A percentile compares a stretch with the other conserved stretches of the same genome.
Evolutionary conservation across 2,797 vertebrate species (phyloP).

Genomic region (Typhlichthys subterraneus): DNA sequence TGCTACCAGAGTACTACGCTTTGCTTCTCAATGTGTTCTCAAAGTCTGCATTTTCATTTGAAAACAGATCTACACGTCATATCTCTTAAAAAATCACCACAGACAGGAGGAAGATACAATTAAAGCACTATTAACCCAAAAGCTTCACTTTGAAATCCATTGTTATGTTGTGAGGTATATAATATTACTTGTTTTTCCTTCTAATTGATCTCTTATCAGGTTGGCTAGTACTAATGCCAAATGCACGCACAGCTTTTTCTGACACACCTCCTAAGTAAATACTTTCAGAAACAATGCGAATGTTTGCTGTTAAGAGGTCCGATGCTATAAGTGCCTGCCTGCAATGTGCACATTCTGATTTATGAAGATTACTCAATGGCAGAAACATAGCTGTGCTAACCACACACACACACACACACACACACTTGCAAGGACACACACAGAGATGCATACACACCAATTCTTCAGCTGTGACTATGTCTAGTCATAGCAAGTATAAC

Average conservation of each 20-base stretch:
- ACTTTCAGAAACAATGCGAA: neutral
- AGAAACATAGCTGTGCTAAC: neutral
- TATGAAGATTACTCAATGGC: neutral
- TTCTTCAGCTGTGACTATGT: constrained; percentile 21
- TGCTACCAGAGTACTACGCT: too few species aligned
- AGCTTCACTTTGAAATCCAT: too few species aligned
- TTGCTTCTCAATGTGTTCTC: too few species aligned
- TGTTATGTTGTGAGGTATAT: too few species aligned
- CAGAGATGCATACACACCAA: constrained; percentile 4
- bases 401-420: constrained; percentile 7
- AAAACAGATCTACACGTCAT: too few species aligned
- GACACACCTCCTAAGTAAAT: constrained; percentile 7
- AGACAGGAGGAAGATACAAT: neutral
- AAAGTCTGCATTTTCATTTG: too few species aligned
- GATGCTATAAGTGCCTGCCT: too few species aligned
- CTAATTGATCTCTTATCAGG: too few species aligned
- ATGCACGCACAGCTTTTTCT: neutral
- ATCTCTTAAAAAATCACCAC: neutral
- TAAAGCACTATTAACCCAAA: too few species aligned
- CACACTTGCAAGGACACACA: neutral
- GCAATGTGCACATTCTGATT: neutral
- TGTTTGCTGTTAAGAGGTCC: neutral
- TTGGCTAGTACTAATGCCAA: neutral
- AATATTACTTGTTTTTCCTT: too few species aligned
- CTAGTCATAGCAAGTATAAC: constrained; percentile 45